Evolutionary conservation across 1,140 invertebrate species (phyloP).

Genomic region (Proctacanthus coquilletti): DNA sequence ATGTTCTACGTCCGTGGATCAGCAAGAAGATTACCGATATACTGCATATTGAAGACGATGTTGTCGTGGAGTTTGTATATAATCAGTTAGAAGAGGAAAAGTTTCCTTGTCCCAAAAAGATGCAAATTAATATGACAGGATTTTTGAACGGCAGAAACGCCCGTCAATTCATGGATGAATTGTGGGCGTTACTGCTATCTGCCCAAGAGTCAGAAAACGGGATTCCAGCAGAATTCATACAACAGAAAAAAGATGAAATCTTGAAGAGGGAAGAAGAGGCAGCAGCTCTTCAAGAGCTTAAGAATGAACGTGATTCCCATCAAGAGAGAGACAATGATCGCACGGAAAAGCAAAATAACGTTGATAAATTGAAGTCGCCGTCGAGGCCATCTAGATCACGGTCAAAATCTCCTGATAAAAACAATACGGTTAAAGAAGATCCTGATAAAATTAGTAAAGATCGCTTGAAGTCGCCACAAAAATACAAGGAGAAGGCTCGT

Average conservation of each 20-base stretch:
- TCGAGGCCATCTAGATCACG: neutral
- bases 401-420: neutral
- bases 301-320: neutral
- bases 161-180: constrained; percentile 88
- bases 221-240: constrained; percentile 82
- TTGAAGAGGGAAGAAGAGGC: constrained; percentile 60
- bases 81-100: constrained; percentile 90
- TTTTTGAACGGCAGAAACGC: constrained; percentile 98
- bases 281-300: constrained; percentile 14
- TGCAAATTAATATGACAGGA: constrained; percentile 99
- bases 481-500: constrained; percentile 1
- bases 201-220: constrained; percentile 90
- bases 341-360: neutral
- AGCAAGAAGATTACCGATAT: constrained; percentile 90
- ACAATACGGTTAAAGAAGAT: neutral
- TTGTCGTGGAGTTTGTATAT: constrained; percentile 96
- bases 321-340: neutral
- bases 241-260: constrained; percentile 94
- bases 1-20: constrained; percentile 98
- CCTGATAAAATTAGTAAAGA: constrained; percentile 16
- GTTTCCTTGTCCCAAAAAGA: constrained; percentile 92
- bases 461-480: constrained; percentile 4
- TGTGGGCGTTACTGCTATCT: constrained; percentile 89
- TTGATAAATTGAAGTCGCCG: neutral
- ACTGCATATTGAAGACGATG: constrained; percentile 93